phyloP scores from a whole-genome alignment of 2,797 vertebrate genomes.

The Lacerta bilineata region DNA sequence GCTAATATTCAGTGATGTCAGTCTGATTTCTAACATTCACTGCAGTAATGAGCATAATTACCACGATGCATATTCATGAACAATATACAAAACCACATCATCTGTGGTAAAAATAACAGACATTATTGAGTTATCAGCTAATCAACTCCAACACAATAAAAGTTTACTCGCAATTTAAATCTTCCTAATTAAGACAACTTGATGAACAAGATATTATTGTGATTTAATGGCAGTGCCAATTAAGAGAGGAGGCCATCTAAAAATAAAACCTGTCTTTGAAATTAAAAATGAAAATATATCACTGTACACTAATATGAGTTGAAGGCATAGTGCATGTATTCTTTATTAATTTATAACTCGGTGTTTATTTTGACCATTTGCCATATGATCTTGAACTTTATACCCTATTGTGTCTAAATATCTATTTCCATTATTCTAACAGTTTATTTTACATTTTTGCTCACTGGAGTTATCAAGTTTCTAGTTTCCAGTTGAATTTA shows the following conservation, averaged over 20 bases:
- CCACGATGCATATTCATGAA: constrained; percentile 35
- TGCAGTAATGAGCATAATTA: constrained; percentile 29
- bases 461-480: neutral
- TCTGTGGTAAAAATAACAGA: constrained; percentile 25
- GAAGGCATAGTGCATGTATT: too few species aligned
- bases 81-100: constrained; percentile 20
- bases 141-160: constrained; percentile 50
- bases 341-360: too few species aligned
- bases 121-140: constrained; percentile 34
- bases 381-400: neutral
- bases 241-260: constrained; percentile 40
- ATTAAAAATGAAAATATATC: constrained; percentile 22
- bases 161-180: constrained; percentile 45
- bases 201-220: constrained; percentile 49
- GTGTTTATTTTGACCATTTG: neutral
- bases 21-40: constrained; percentile 4
- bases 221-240: constrained; percentile 52
- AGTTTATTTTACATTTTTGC: neutral
- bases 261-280: constrained; percentile 52
- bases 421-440: neutral
- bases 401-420: too few species aligned
- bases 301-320: neutral
- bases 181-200: constrained; percentile 52
- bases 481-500: neutral
- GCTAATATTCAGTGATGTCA: neutral